Conservation (phyloP, 2,113 vertebrate genomes). For the Cyanoramphus novaezelandiae region DNA sequence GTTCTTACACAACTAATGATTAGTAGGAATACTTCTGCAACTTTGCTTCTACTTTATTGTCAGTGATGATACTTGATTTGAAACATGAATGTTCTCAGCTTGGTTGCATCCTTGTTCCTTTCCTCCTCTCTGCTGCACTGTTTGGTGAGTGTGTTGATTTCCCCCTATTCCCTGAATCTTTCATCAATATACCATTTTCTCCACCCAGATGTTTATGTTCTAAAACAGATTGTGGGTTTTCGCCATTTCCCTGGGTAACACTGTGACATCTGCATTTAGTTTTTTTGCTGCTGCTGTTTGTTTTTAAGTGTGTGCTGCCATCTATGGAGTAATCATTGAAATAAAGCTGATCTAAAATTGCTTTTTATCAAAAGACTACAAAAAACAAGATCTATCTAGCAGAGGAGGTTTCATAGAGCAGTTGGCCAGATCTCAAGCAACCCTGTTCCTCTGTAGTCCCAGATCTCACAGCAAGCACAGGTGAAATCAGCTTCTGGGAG, state of each 20-base stretch:
- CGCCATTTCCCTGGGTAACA: slow-evolving; percentile 6
- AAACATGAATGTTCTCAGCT: not conserved
- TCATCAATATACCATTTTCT: not conserved
- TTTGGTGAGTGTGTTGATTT: not conserved
- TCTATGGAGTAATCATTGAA: slow-evolving; percentile 18
- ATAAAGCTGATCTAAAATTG: not conserved
- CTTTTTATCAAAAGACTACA: not conserved
- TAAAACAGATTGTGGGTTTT: not conserved
- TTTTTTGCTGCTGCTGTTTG: not conserved
- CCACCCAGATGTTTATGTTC: not conserved
- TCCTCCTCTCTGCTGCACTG: not conserved
- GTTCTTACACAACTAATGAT: not conserved
- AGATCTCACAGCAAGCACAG: not conserved
- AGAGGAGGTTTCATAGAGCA: not conserved
- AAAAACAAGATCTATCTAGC: not conserved
- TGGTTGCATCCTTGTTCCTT: not conserved
- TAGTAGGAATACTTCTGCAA: slow-evolving; percentile 27
- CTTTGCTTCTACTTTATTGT: not conserved
- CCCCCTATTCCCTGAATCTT: not conserved
- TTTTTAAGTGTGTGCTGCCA: slow-evolving; percentile 42
- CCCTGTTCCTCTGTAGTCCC: not conserved
- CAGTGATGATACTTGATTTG: not conserved
- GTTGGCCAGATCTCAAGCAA: not conserved
- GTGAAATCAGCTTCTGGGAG: not conserved
- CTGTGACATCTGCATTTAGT: not conserved